Conservation (phyloP, 1,140 invertebrate genomes). For the Saxidomus purpurata region DNA sequence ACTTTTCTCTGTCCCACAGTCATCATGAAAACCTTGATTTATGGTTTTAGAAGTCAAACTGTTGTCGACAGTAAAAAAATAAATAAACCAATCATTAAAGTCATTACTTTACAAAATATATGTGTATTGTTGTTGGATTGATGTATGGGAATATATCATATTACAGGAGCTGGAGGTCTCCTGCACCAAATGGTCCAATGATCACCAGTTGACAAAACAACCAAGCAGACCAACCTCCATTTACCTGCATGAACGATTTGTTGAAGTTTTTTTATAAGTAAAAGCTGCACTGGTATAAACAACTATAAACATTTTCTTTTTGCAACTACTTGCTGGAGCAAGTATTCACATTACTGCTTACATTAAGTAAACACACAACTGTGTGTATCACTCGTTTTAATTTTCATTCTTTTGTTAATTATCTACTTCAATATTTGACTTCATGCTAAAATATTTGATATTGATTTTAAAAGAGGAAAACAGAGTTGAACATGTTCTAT, state of each 20-base stretch:
- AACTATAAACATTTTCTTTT: no score
- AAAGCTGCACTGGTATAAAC: no score
- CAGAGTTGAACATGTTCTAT: not conserved
- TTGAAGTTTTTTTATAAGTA: no score
- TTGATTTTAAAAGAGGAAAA: not conserved
- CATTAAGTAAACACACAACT: not conserved
- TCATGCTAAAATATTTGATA: conserved; percentile 6
- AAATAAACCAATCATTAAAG: not conserved
- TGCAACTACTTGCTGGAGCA: conserved; percentile 4
- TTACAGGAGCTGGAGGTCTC: not conserved
- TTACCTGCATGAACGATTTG: no score
- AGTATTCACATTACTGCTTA: not conserved
- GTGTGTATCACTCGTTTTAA: not conserved
- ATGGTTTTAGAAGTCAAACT: not conserved
- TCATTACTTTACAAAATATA: not conserved
- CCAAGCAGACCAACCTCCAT: no score
- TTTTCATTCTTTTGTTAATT: conserved; percentile 8
- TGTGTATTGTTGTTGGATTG: not conserved
- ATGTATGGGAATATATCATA: not conserved
- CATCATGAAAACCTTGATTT: not conserved
- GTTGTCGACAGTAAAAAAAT: not conserved
- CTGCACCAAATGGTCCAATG: no score
- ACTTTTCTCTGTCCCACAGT: no score
- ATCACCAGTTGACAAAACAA: no score
- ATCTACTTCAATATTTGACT: conserved; percentile 7